Base-by-base conservation (phyloP, 2,888 invertebrate species). In the Sepiola atlantica region DNA sequence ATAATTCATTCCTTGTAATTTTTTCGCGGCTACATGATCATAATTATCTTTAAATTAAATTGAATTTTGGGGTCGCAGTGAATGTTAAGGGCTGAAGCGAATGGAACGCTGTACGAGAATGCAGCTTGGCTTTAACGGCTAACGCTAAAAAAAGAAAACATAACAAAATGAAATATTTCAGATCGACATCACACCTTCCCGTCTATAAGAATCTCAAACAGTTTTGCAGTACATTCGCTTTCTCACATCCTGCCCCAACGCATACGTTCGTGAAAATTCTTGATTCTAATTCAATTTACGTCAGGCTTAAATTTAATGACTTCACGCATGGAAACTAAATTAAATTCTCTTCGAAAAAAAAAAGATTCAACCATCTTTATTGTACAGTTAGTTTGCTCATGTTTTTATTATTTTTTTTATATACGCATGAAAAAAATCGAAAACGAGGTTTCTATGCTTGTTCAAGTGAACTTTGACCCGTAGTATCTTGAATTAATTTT, bases 321-420 rank as follows among this genome's bases (percentile, higher is more conserved):
- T 77, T 77, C 77, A 77, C 77, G n/a, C 77, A 77, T 77, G 77
- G n/a, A 77, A 77, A 77, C 77, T 77, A 77, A 77, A 77, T 77
- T 77, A 77, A 77, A 77, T 77, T 77, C n/a, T 77, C 77, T 32
- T 77, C 32, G 14, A n/a, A 77, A 77, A 45, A 45, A 45, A 45
- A 45, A 45, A 45, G 45, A 77, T n/a, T n/a, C 77, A 0, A n/a
- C 77, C 77, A 77, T 77, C 77, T n/a, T 77, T n/a, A 12, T 77
- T 77, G 10, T 77, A n/a, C 14, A 1, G 24, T 61, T 61, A 20
- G 20, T 21, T 61, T 21, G 8, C 21, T 21, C 24, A 28, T 61
- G 1, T n/a, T 32, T 32, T 12, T 77, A n/a, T 14, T 32, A n/a
- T 32, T 32, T 32, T n/a, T 77, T 45, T 45, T 45, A 45, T 45